Conservation (phyloP, 1,140 invertebrate species). For the Heliconius himera region DNA sequence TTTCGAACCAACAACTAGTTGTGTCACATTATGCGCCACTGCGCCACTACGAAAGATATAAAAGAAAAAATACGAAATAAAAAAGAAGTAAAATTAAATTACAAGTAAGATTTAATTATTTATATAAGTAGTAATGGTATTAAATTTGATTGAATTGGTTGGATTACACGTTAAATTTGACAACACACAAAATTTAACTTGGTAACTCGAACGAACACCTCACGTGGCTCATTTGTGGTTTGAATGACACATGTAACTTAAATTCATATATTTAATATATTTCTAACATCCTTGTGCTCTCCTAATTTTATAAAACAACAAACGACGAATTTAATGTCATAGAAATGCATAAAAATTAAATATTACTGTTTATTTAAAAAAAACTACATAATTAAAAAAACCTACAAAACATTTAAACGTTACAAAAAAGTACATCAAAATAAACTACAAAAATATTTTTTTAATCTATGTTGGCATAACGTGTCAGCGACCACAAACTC, state of each 20-base stretch:
- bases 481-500: slow-evolving; percentile 42
- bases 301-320: not conserved
- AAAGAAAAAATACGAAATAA: not conserved
- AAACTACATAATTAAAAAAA: not conserved
- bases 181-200: slow-evolving; percentile 50
- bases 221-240: slow-evolving; percentile 40
- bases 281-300: not conserved
- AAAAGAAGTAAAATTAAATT: not conserved
- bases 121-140: not conserved
- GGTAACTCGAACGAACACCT: slow-evolving; percentile 33
- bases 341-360: too few species aligned
- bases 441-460: not conserved
- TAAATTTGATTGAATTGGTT: slow-evolving; percentile 49
- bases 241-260: not conserved
- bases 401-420: not conserved
- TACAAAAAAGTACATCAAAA: too few species aligned
- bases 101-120: not conserved
- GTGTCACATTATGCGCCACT: too few species aligned
- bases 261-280: not conserved
- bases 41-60: too few species aligned
- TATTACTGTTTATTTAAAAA: not conserved
- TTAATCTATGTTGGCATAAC: slow-evolving; percentile 12
- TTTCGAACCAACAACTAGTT: too few species aligned
- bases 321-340: not conserved
- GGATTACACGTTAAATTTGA: slow-evolving; percentile 52